phyloP scores from a whole-genome alignment of 53 echinoderm and acorn worm species.

The Henricia sp. region DNA sequence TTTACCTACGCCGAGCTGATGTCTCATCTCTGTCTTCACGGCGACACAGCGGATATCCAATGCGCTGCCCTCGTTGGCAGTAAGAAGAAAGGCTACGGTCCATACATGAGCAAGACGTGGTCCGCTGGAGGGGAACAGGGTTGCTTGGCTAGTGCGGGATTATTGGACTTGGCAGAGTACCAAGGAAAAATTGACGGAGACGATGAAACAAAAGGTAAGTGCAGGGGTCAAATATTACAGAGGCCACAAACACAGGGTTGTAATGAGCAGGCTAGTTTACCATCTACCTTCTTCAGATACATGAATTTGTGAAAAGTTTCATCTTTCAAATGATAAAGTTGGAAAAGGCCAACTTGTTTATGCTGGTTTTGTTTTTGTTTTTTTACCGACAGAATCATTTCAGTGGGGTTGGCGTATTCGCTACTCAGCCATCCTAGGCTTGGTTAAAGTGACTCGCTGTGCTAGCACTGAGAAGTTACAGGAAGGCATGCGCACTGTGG shows the following conservation, averaged over 20 bases:
- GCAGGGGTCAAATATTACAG: no score
- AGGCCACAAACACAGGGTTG: no score
- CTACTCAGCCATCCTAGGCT: conserved; percentile 85
- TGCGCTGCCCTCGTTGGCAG: conserved; percentile 84
- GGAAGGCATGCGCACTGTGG: conserved; percentile 94
- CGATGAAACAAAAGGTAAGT: no score
- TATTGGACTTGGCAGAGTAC: conserved; percentile 90
- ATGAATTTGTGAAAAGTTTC: no score
- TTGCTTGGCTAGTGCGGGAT: conserved; percentile 80
- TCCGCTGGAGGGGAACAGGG: conserved; percentile 13
- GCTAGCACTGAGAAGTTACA: conserved; percentile 73
- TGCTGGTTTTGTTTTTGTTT: neutral
- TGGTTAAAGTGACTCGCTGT: conserved; percentile 90
- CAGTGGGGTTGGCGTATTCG: conserved; percentile 95
- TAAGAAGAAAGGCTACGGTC: conserved; percentile 70
- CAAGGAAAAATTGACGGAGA: conserved; percentile 55
- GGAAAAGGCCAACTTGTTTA: no score
- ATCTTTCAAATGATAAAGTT: no score
- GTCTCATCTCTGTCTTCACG: conserved; percentile 83
- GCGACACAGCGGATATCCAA: conserved; percentile 86
- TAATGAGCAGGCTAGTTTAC: no score
- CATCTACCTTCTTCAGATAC: no score
- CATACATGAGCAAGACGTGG: conserved; percentile 41
- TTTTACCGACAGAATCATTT: conserved; percentile 19
- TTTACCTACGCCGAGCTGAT: conserved; percentile 88